Percentiles rank a stretch among this genome's conserved stretches.
Evolutionary conservation across 1,140 invertebrate genomes (phyloP).

Genomic region (Drosophila erecta): DNA sequence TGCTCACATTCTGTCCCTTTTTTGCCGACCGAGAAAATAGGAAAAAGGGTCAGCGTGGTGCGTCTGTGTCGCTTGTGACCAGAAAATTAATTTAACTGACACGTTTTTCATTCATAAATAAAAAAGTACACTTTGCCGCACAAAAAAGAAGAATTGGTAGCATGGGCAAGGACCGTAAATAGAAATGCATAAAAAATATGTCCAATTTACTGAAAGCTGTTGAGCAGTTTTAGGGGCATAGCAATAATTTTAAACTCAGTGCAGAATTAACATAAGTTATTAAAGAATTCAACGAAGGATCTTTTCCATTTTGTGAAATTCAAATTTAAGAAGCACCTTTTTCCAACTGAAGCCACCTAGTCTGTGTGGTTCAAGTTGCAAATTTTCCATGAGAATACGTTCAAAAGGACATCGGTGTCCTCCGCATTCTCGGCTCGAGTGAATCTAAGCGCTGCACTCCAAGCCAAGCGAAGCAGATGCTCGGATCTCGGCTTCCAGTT

Average conservation of each 20-base stretch:
- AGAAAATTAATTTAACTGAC: constrained; percentile 61
- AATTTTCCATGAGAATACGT: constrained; percentile 55
- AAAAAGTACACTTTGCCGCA: constrained; percentile 25
- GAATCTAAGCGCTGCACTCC: constrained; percentile 64
- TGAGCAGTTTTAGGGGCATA: too few relatives aligned
- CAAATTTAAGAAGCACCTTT: not conserved
- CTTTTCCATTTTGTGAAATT: not conserved
- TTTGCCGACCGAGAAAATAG: not conserved
- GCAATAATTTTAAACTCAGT: too few relatives aligned
- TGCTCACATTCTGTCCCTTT: not conserved
- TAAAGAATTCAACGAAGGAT: too few relatives aligned
- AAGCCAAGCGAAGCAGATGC: constrained; percentile 53
- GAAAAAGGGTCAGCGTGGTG: constrained; percentile 38
- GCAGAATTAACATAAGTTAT: too few relatives aligned
- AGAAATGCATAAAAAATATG: not conserved
- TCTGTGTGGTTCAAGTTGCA: constrained; percentile 43
- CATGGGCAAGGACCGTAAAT: not conserved
- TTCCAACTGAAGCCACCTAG: not conserved
- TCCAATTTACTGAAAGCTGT: not conserved
- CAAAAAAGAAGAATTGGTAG: constrained; percentile 14
- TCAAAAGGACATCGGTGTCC: constrained; percentile 53
- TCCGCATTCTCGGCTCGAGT: constrained; percentile 45
- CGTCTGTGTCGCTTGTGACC: constrained; percentile 41
- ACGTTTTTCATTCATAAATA: constrained; percentile 49
- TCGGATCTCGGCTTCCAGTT: constrained; percentile 24